phyloP scores from a whole-genome alignment of 2,888 invertebrate genomes.

The Odontothrips loti region DNA sequence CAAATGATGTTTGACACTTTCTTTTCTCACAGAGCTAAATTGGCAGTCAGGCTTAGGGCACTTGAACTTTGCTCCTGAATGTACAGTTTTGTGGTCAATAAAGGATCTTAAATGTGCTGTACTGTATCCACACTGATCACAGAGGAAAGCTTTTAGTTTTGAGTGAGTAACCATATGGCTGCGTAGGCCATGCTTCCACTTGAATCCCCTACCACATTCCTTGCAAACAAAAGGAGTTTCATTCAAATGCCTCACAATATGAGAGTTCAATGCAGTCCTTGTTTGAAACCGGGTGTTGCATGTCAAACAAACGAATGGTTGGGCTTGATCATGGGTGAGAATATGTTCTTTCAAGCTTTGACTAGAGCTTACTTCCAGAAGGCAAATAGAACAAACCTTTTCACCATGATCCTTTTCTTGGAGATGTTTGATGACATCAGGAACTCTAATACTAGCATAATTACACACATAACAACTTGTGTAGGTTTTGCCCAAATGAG shows the following conservation, averaged over 20 bases:
- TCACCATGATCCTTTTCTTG: slow-evolving; percentile 38
- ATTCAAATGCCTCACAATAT: slow-evolving; percentile 54
- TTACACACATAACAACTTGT: neutral
- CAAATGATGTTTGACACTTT: slow-evolving; percentile 54
- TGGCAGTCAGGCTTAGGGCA: slow-evolving; percentile 51
- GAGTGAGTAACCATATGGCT: slow-evolving; percentile 53
- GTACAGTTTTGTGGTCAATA: slow-evolving; percentile 52
- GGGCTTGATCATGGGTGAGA: slow-evolving; percentile 47
- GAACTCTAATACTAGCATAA: neutral
- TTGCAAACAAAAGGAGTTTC: slow-evolving; percentile 53
- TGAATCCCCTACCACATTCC: slow-evolving; percentile 53
- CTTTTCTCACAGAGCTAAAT: slow-evolving; percentile 51
- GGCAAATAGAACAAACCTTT: slow-evolving; percentile 45
- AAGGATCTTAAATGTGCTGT: slow-evolving; percentile 54
- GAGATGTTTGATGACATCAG: slow-evolving; percentile 34
- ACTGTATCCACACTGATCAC: slow-evolving; percentile 56
- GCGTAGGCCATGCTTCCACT: slow-evolving; percentile 56
- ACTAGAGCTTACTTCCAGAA: slow-evolving; percentile 42
- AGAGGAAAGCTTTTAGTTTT: slow-evolving; percentile 52
- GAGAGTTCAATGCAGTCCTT: slow-evolving; percentile 49
- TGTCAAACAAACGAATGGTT: slow-evolving; percentile 52
- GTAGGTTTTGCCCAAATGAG: neutral
- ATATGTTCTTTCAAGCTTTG: slow-evolving; percentile 46
- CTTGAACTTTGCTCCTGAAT: slow-evolving; percentile 51
- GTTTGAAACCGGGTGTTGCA: slow-evolving; percentile 52